Base-by-base conservation (phyloP, 2,113 vertebrate species). In the Cettia cetti region DNA sequence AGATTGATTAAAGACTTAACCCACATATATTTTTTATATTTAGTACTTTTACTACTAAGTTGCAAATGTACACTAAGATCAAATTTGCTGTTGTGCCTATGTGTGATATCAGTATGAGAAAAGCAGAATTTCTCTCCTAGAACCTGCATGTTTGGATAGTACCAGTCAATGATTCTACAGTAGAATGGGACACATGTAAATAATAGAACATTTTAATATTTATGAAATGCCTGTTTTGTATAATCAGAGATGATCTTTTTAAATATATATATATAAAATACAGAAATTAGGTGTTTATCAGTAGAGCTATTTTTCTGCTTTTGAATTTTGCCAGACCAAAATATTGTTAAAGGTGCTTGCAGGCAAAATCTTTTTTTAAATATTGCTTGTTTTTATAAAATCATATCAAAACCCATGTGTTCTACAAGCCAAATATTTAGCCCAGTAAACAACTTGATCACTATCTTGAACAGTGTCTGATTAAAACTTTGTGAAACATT, bases 201-300 rank as follows among this genome's bases (percentile, higher is more conserved):
- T 95, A 96, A 94, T 77, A 88, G 75, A 90, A 60, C 84, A 64
- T 86, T 90, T 94, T 90, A 95, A 88, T 96, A 97, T 96, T 97
- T 96, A 95, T 95, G 44, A 95, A 94, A 80, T 90, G 59, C 82
- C 87, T 86, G 78, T 56, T 94, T 92, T 94, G 30, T 93, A 72
- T 77, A 82, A 95, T 82, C 94, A 94, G 64, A 95, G 86, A 77
- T 54, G 33, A 91, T 68, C 44, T 94, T 90, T 44, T 4, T 7
- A 91, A 94, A 33, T 44, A 35, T 22, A 85, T 79, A 89, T 92
- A 82, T 85, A 82, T 75, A 72, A 89, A 96, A 88, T 85, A 85
- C 77, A 92, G 40, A 95, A 95, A 82, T 61, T 53, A 91, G 65
- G 69, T 92, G 84, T 94, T 95, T 95, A 95, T 94, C 74, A 82